These are phyloP conservation scores for Triplophysa dalaica DNA, from an alignment of 2,113 vertebrate genomes.

Conservation along the genomic window DNA sequence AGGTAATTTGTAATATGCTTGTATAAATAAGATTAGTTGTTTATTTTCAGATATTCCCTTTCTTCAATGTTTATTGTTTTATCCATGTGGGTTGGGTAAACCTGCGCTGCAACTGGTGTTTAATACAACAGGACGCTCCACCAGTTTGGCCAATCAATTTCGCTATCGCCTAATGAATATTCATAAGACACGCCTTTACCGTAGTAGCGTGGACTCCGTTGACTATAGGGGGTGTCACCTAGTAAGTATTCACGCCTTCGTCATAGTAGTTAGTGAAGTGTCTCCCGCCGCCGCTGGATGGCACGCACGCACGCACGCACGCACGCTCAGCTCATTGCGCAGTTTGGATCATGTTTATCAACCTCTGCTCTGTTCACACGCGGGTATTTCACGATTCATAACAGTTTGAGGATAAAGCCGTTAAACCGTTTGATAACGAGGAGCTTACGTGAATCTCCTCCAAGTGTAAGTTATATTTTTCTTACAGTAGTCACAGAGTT, in stretches of 20 bases:
- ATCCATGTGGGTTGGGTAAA: background rate
- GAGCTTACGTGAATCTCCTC: background rate
- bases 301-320: background rate
- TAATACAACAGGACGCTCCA: background rate
- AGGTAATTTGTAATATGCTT: no score
- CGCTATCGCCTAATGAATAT: background rate
- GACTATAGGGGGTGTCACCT: no score
- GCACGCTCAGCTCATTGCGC: background rate
- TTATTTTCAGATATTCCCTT: no score
- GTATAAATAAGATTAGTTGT: no score
- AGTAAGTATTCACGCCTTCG: background rate
- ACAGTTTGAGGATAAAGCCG: background rate
- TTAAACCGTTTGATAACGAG: no score
- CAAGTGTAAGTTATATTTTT: background rate
- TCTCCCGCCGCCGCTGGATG: background rate
- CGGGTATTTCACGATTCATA: background rate
- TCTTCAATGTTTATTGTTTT: no score
- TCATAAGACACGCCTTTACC: background rate
- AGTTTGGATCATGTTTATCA: slow-evolving; percentile 28
- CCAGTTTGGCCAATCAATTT: no score
- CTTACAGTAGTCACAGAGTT: background rate
- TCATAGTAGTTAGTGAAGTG: background rate
- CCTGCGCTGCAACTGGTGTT: no score
- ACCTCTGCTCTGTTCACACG: background rate
- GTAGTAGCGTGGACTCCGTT: background rate